Conservation (phyloP, 2,888 invertebrate species). For the Chymomyza fuscimana region DNA sequence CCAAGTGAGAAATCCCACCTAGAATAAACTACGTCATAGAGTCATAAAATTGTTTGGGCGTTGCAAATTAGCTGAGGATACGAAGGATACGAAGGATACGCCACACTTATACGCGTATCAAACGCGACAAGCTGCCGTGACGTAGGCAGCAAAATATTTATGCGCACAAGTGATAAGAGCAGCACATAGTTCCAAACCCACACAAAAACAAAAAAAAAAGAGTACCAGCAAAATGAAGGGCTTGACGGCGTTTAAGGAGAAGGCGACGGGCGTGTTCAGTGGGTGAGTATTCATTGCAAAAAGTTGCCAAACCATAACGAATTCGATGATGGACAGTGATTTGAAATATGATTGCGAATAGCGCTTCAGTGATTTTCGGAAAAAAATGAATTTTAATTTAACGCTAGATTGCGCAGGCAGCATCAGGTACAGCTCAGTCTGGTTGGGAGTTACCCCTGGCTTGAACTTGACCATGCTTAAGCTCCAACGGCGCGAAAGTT, state of each 20-base stretch:
- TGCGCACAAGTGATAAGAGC: slow-evolving; percentile 68
- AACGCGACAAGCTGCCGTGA: slow-evolving; percentile 62
- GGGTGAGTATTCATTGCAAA: slow-evolving; percentile 72
- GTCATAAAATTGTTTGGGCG: slow-evolving; percentile 58
- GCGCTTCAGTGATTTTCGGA: slow-evolving; percentile 10
- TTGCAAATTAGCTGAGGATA: slow-evolving; percentile 57
- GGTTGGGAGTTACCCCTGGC: neutral
- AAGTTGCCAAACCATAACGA: slow-evolving; percentile 23
- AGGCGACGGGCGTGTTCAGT: slow-evolving; percentile 78
- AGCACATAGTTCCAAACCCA: slow-evolving; percentile 34
- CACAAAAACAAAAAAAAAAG: slow-evolving; percentile 23
- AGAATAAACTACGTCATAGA: slow-evolving; percentile 57
- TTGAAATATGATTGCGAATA: slow-evolving; percentile 53
- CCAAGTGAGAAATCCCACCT: slow-evolving; percentile 47
- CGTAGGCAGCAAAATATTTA: slow-evolving; percentile 67
- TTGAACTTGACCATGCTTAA: slow-evolving; percentile 27
- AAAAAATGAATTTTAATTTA: slow-evolving; percentile 76
- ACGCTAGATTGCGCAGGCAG: slow-evolving; percentile 62
- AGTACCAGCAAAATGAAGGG: slow-evolving; percentile 76
- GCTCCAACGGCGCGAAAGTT: slow-evolving; percentile 56
- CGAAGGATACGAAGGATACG: slow-evolving; percentile 56
- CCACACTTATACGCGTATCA: slow-evolving; percentile 41
- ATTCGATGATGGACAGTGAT: slow-evolving; percentile 10
- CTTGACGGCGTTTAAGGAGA: slow-evolving; percentile 79
- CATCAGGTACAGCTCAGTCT: slow-evolving; percentile 24